Percentiles rank a stretch among this genome's conserved stretches.
These are phyloP conservation scores for Pseudococcus viburni DNA, from an alignment of 2,888 invertebrate genomes.

Conservation along the genomic window DNA sequence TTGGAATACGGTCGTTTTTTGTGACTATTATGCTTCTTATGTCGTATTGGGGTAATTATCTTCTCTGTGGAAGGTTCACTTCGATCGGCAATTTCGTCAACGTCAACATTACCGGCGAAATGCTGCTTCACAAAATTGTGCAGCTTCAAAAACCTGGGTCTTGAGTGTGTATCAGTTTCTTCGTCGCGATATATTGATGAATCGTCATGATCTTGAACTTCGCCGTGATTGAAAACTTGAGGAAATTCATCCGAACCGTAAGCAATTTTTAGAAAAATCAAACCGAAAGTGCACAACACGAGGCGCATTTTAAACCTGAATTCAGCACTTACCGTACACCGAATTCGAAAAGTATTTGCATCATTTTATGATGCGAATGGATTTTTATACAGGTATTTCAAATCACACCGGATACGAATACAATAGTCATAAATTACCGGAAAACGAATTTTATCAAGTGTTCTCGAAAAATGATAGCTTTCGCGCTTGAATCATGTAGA, in stretches of 20 bases:
- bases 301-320: slow-evolving; percentile 43
- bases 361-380: slow-evolving; percentile 19
- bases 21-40: neutral
- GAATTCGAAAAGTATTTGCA: slow-evolving; percentile 47
- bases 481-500: neutral
- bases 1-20: neutral
- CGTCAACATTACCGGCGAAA: neutral
- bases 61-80: neutral
- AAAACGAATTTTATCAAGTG: slow-evolving; percentile 7
- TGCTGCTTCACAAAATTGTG: neutral
- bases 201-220: neutral
- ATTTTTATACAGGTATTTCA: neutral
- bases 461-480: neutral
- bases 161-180: neutral
- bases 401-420: slow-evolving; percentile 13
- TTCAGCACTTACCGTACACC: slow-evolving; percentile 47
- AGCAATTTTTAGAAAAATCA: neutral
- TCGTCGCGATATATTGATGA: neutral
- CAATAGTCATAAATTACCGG: neutral
- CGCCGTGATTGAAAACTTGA: neutral
- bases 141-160: neutral
- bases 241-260: neutral
- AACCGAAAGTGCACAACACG: slow-evolving; percentile 18
- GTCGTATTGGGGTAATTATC: neutral
- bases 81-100: neutral